phyloP scores from a whole-genome alignment of 2,113 vertebrate genomes.

The Seriola aureovittata region DNA sequence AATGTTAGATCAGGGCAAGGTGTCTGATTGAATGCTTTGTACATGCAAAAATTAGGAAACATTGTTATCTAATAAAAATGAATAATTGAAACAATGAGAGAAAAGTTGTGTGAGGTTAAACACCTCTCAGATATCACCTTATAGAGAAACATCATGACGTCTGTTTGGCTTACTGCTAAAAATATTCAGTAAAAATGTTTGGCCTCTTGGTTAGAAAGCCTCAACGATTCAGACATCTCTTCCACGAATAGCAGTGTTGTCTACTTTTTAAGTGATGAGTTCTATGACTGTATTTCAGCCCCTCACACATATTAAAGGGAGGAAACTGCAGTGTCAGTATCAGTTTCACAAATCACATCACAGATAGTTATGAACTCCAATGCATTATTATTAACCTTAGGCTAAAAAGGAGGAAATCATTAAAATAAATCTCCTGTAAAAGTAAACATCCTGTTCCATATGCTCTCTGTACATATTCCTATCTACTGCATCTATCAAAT shows the following conservation, averaged over 20 bases:
- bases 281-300: too few relatives aligned
- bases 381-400: background rate
- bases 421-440: background rate
- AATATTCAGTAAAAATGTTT: background rate
- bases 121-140: slow-evolving; percentile 1
- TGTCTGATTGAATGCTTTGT: background rate
- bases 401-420: background rate
- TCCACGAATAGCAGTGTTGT: background rate
- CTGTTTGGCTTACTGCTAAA: background rate
- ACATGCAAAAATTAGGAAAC: background rate
- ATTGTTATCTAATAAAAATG: background rate
- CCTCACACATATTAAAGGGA: background rate
- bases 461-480: slow-evolving; percentile 2
- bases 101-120: background rate
- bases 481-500: background rate
- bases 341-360: slow-evolving; percentile 3
- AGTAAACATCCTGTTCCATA: background rate
- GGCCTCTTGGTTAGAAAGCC: background rate
- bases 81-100: background rate
- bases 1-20: slow-evolving; percentile 4
- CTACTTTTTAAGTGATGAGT: background rate
- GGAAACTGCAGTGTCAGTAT: background rate
- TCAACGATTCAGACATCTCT: background rate
- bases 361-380: background rate
- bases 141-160: background rate